Evolutionary conservation across 2,888 invertebrate species (phyloP), one percentile per base, ranked within the genome.

Genomic region (Leptinotarsa rubiginosa): DNA sequence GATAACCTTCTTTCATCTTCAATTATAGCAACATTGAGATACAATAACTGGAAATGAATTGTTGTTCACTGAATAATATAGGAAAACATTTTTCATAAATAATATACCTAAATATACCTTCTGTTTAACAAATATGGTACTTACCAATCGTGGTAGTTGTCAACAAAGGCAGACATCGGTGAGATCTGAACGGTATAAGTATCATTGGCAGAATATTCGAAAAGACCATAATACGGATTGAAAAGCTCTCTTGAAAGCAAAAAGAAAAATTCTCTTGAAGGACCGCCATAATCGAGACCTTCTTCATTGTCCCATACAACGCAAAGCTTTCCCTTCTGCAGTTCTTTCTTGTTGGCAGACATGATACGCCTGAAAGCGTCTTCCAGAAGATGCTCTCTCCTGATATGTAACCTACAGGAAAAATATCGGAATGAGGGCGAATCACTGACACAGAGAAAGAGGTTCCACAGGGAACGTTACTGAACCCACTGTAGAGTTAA

Each of bases 151-250:
- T 97, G 96, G 87, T 97, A 96, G 86, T 98, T 97, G 85, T 98
- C 98, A 22, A 98, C 98, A 85, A 98, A 98, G 0, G 97, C 95
- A 2, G 98, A 98, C 94, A 98, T 94, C 0, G 98, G 97, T 41
- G 96, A 96, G 75, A 96, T 94, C 88, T 96, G 96, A 25, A 98
- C 98, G 7, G 98, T 98, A 87, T 98, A 98, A 0, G 97, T 97
- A 85, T 99, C 98, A 86, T 97, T 97, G 65, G 98, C 98, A 0
- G 98, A 97, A 87, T 99, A 99, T 89, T 99, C 98, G 88, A 99
- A 99, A 75, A 98, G 91, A 0, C 98, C 98, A 84, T 99, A 98
- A 88, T 98, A 98, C 0, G 99, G 99, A 90, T 99, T 98, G 89
- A 99, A 99, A 13, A 99, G 91, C 87, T 99, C 97, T 70, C 98